phyloP scores from a whole-genome alignment of 2,888 invertebrate species.

The Mythimna lalbum region DNA sequence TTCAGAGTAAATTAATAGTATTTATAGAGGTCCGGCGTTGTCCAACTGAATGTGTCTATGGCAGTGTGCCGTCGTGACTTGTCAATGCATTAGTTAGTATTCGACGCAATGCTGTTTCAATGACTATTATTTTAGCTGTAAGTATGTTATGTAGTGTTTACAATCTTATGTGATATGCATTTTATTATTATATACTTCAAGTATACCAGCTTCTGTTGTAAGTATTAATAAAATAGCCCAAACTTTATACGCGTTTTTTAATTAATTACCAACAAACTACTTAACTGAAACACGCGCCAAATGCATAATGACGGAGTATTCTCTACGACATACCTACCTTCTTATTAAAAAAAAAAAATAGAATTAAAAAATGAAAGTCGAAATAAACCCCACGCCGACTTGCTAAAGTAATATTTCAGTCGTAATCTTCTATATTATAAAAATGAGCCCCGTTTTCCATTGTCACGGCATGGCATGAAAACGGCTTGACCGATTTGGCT shows the following conservation, averaged over 20 bases:
- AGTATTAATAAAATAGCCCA: constrained; percentile 84
- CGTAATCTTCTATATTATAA: no score
- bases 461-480: no score
- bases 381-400: no score
- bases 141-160: constrained; percentile 90
- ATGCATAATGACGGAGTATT: no score
- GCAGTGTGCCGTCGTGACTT: constrained; percentile 53
- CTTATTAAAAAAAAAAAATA: no score
- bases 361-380: no score
- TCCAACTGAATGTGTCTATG: constrained; percentile 53
- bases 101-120: constrained; percentile 83
- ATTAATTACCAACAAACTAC: neutral
- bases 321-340: no score
- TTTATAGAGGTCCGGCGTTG: constrained; percentile 44
- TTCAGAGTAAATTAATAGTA: constrained; percentile 57
- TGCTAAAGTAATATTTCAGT: no score
- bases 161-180: constrained; percentile 90
- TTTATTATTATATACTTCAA: constrained; percentile 90
- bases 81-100: constrained; percentile 74
- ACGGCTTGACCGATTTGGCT: no score
- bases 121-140: constrained; percentile 86
- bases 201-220: constrained; percentile 91
- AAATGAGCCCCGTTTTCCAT: no score
- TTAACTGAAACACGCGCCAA: neutral
- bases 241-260: constrained; percentile 53